phyloP scores from a whole-genome alignment of 2,797 vertebrate species.

The Morus bassanus region DNA sequence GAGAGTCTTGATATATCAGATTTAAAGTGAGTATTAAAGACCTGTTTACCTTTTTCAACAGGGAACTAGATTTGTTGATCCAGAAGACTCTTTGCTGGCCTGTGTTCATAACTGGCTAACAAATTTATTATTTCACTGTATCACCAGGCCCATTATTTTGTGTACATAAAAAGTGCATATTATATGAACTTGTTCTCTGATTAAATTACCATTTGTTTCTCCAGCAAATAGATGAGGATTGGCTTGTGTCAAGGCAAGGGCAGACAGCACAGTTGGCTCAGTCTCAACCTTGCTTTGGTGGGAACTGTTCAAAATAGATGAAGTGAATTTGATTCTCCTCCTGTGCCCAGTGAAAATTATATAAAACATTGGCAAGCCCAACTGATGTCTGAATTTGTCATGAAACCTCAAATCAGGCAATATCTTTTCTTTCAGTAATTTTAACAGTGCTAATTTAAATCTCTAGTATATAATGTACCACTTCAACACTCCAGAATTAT shows the following conservation, averaged over 20 bases:
- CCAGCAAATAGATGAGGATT: neutral
- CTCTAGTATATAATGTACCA: accelerated
- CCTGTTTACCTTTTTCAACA: neutral
- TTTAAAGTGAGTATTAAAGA: neutral
- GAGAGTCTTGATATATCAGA: neutral
- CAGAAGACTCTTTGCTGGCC: neutral
- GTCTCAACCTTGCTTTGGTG: neutral
- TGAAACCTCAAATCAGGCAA: neutral
- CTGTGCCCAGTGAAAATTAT: neutral
- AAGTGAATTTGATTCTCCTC: neutral
- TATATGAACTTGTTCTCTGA: neutral
- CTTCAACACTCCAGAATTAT: neutral
- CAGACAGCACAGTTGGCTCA: neutral
- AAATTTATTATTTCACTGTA: neutral
- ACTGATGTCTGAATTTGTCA: neutral
- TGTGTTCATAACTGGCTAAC: neutral
- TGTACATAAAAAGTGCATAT: accelerated
- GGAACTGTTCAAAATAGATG: neutral
- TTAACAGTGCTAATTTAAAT: neutral
- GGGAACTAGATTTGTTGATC: neutral
- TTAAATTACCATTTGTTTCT: neutral
- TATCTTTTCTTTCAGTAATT: neutral
- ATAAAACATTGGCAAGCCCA: neutral
- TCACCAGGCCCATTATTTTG: neutral
- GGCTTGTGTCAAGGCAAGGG: neutral